Evolutionary conservation across 2,888 invertebrate genomes (phyloP).

Genomic region (Drosophila ustulata): DNA sequence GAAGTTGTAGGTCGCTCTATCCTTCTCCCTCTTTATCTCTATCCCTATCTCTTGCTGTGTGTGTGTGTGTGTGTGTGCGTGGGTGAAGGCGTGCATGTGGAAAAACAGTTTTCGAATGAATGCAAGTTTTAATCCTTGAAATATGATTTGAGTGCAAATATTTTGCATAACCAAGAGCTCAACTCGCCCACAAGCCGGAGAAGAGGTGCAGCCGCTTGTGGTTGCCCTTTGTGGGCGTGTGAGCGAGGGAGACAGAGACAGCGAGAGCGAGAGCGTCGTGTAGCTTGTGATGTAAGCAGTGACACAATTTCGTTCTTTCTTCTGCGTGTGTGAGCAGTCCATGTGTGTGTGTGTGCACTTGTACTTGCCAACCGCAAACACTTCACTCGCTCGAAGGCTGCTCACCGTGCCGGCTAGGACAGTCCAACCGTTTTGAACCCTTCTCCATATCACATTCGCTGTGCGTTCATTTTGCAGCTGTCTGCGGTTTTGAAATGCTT

Average conservation of each 20-base stretch:
- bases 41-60: neutral
- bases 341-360: constrained; percentile 60
- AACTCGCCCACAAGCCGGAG: constrained; percentile 34
- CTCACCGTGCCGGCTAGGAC: constrained; percentile 33
- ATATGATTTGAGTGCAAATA: constrained; percentile 82
- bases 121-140: constrained; percentile 81
- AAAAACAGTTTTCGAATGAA: constrained; percentile 78
- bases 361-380: constrained; percentile 80
- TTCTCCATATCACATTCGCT: constrained; percentile 7
- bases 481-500: constrained; percentile 59
- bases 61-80: constrained; percentile 11
- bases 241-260: constrained; percentile 25
- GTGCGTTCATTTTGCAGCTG: constrained; percentile 52
- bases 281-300: constrained; percentile 63
- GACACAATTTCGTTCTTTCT: constrained; percentile 61
- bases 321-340: constrained; percentile 35
- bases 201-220: constrained; percentile 45
- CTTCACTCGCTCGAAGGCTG: constrained; percentile 75
- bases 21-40: constrained; percentile 1
- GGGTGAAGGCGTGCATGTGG: constrained; percentile 67
- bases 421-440: constrained; percentile 9
- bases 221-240: constrained; percentile 32
- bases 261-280: constrained; percentile 27
- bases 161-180: constrained; percentile 80
- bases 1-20: constrained; percentile 60